These are phyloP conservation scores for Tachina lurida DNA, from an alignment of 2,888 invertebrate species.

Conservation along the genomic window DNA sequence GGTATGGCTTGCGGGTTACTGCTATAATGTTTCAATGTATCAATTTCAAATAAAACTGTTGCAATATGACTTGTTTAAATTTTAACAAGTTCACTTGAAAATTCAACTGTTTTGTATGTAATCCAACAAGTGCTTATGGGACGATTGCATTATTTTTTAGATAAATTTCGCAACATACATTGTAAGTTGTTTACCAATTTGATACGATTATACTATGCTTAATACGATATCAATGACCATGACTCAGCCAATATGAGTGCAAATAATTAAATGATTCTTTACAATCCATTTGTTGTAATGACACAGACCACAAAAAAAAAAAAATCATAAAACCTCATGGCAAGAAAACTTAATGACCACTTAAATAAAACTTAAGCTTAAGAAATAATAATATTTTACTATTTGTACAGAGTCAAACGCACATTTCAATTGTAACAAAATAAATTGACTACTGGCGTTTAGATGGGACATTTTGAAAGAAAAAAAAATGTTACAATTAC, in stretches of 20 bases:
- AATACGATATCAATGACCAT: background rate
- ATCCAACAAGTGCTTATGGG: background rate
- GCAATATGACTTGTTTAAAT: too few species aligned
- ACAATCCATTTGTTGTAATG: slow-evolving; percentile 10
- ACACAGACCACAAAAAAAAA: slow-evolving; percentile 1
- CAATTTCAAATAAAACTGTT: background rate
- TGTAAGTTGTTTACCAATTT: background rate
- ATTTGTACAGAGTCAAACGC: background rate
- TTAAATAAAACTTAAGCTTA: background rate
- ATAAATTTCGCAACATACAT: background rate
- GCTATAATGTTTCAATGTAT: too few species aligned
- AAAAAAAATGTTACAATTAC: slow-evolving; percentile 21
- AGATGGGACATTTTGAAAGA: background rate
- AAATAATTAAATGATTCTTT: background rate
- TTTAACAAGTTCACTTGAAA: background rate
- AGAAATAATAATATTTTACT: background rate
- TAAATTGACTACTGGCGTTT: background rate
- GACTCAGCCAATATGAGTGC: background rate
- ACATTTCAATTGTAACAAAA: slow-evolving; percentile 14
- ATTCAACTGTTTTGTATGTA: background rate
- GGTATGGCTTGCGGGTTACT: too few species aligned
- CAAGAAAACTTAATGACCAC: slow-evolving; percentile 7
- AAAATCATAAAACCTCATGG: background rate
- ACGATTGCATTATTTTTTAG: slow-evolving; percentile 1
- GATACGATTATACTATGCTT: background rate